phyloP scores from a whole-genome alignment of 2,113 vertebrate genomes.

The Canis aureus region DNA sequence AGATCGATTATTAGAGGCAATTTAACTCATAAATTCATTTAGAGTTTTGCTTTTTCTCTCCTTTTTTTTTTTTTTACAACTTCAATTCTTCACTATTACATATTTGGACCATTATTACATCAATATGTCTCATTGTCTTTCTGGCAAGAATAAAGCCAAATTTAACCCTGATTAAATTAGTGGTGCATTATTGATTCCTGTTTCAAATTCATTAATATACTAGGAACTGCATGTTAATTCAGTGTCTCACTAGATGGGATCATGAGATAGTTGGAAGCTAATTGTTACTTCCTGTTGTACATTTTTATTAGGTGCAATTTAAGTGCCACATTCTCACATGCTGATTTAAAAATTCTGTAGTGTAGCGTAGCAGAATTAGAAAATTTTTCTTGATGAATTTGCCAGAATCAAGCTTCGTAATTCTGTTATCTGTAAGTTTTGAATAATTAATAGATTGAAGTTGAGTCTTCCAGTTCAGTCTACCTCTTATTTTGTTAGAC shows the following conservation, averaged over 20 bases:
- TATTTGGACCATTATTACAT: slow-evolving; percentile 11
- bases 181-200: slow-evolving; percentile 65
- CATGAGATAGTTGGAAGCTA: slow-evolving; percentile 48
- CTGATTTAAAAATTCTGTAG: background rate
- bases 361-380: background rate
- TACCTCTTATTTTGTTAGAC: slow-evolving; percentile 21
- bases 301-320: slow-evolving; percentile 36
- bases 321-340: background rate
- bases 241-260: slow-evolving; percentile 24
- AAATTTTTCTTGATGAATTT: slow-evolving; percentile 41
- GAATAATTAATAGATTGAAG: background rate
- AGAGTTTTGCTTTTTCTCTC: background rate
- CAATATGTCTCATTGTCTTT: slow-evolving; percentile 56
- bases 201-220: slow-evolving; percentile 71
- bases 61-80: background rate
- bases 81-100: slow-evolving; percentile 52
- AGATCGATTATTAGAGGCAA: slow-evolving; percentile 6
- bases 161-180: slow-evolving; percentile 65
- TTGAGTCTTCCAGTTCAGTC: background rate
- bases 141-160: slow-evolving; percentile 1
- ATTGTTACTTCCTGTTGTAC: background rate
- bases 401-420: background rate
- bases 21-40: slow-evolving; percentile 47
- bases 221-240: slow-evolving; percentile 58
- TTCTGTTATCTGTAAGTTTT: background rate